Evolutionary conservation across 2,113 vertebrate species (phyloP).

Genomic region (Oplegnathus fasciatus): DNA sequence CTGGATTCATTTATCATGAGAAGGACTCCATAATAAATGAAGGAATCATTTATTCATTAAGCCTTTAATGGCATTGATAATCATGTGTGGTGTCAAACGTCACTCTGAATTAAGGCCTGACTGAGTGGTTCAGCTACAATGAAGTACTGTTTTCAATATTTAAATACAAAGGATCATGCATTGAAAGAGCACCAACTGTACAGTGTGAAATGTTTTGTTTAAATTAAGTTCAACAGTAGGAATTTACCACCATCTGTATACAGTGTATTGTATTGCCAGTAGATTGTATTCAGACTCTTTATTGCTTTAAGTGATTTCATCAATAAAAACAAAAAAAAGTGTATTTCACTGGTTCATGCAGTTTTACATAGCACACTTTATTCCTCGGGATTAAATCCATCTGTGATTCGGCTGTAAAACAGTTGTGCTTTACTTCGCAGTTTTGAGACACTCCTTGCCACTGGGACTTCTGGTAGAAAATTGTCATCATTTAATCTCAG

Average conservation of each 20-base stretch:
- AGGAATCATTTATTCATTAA: neutral
- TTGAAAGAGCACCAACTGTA: neutral
- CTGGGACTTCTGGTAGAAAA: neutral
- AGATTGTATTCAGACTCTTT: neutral
- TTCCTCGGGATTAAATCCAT: neutral
- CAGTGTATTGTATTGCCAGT: neutral
- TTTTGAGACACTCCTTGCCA: neutral
- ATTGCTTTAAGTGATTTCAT: slow-evolving; percentile 8
- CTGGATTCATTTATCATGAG: neutral
- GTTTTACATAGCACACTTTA: neutral
- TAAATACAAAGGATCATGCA: neutral
- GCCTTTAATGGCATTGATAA: neutral
- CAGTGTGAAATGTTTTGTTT: slow-evolving; percentile 8
- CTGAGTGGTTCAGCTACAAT: neutral
- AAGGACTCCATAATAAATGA: too few species aligned
- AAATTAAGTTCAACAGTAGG: too few species aligned
- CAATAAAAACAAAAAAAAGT: neutral
- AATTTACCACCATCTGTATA: neutral
- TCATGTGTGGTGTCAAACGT: slow-evolving; percentile 22
- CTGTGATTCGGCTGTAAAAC: neutral
- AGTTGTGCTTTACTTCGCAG: neutral
- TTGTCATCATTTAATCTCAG: neutral
- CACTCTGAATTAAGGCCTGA: neutral
- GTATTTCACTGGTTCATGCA: neutral
- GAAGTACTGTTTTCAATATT: neutral